These are phyloP conservation scores for Deladenus siricidicola DNA, from an alignment of 2,888 invertebrate genomes.

Conservation along the genomic window DNA sequence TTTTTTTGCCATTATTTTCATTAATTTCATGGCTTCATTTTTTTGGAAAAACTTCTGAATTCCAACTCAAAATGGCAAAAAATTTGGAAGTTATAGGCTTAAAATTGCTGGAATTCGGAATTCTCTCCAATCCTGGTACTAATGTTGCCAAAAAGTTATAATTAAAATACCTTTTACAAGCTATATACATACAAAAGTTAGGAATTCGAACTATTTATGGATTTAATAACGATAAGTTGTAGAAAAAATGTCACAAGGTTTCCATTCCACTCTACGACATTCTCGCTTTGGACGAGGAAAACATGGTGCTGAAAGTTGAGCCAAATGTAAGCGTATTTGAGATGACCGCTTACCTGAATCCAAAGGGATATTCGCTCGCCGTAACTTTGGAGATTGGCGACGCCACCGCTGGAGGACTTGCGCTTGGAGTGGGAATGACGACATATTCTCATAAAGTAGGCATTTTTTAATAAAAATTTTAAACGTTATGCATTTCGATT, in stretches of 20 bases:
- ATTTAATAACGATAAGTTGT: constrained; percentile 9
- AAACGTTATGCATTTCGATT: neutral
- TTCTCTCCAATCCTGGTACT: no score
- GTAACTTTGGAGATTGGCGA: constrained; percentile 66
- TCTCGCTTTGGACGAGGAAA: constrained; percentile 60
- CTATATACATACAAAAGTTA: no score
- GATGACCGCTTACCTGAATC: constrained; percentile 62
- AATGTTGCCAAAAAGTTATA: no score
- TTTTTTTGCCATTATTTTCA: no score
- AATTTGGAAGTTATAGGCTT: no score
- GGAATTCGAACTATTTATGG: no score
- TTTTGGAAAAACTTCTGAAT: no score
- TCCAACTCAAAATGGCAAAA: no score
- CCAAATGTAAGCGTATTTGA: constrained; percentile 66
- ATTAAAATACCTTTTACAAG: no score
- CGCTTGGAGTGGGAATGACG: constrained; percentile 68
- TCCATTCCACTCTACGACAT: constrained; percentile 64
- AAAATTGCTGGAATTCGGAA: no score
- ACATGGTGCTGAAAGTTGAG: constrained; percentile 63
- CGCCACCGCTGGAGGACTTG: constrained; percentile 66
- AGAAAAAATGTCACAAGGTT: constrained; percentile 61
- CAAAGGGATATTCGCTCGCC: constrained; percentile 63
- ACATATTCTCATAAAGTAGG: constrained; percentile 64
- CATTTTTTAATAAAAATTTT: no score
- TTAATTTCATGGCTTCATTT: no score